Percentiles rank a stretch among this genome's conserved stretches.
Evolutionary conservation across 2,797 vertebrate genomes (phyloP).

Genomic region (Leptoclinus maculatus): DNA sequence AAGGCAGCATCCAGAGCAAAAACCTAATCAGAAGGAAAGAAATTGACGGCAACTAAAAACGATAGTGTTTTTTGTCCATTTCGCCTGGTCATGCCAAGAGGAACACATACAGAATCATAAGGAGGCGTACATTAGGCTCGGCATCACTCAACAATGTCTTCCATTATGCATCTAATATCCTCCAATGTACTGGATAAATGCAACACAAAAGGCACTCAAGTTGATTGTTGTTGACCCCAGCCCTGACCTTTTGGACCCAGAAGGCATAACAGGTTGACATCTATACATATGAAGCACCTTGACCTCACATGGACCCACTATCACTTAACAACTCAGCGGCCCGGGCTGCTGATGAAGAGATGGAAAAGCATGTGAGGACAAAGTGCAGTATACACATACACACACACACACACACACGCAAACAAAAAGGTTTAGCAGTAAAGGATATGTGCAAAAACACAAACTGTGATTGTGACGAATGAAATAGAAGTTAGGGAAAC

Average conservation of each 20-base stretch:
- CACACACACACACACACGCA: background rate
- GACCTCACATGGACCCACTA: slow-evolving; percentile 42
- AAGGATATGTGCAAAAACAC: slow-evolving; percentile 14
- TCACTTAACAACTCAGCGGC: slow-evolving; percentile 55
- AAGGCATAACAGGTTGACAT: slow-evolving; percentile 57
- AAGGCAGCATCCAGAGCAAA: slow-evolving; percentile 48
- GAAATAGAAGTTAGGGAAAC: slow-evolving; percentile 55
- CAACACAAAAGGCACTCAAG: slow-evolving; percentile 51
- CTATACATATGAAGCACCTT: slow-evolving; percentile 67
- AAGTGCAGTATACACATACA: slow-evolving; percentile 11
- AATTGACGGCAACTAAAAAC: background rate
- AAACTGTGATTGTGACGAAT: slow-evolving; percentile 47
- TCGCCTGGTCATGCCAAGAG: background rate
- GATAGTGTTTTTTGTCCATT: background rate
- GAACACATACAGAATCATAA: background rate
- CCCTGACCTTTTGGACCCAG: slow-evolving; percentile 51
- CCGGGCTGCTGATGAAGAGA: slow-evolving; percentile 25
- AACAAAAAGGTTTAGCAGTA: slow-evolving; percentile 9
- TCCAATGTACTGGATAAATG: slow-evolving; percentile 27
- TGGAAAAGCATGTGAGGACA: slow-evolving; percentile 35
- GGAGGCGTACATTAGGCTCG: background rate
- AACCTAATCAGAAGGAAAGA: background rate
- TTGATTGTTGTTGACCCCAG: slow-evolving; percentile 63
- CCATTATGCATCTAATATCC: slow-evolving; percentile 42
- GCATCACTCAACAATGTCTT: slow-evolving; percentile 13